Base-by-base conservation (phyloP, 23 tunicate species). In the Halocynthia aurantium region DNA sequence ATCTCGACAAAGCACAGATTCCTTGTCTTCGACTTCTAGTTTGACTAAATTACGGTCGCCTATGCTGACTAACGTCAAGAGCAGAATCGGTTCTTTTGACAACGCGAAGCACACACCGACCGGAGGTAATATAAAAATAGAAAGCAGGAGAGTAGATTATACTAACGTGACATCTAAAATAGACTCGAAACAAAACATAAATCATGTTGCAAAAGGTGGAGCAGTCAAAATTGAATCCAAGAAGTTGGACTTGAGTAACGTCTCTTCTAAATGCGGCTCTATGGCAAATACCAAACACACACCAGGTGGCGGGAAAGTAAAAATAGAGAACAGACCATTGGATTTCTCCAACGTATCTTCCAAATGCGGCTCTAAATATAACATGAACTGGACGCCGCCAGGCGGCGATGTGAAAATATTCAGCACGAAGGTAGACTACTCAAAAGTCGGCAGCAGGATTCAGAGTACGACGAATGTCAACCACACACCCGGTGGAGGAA, bases 401-500 rank as follows among this genome's bases (percentile, higher is more conserved):
- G 96, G 96, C 8, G 96, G 96, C 61, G 83, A 84, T 83, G 89
- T 84, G 60, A 84, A 84, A 56, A 78, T 84, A 11, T 78, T 78
- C 73, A 52, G 52, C 52, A 61, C 78, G 78, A 84, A 78, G 63
- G 72, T 58, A 53, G 62, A 70, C 10, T 77, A 60, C 54, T 53
- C 67, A 20, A 74, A 84, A 11, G 89, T 84, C 9, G 21, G 64
- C 31, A 77, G 92, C 18, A 93, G 78, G 83, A 55, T 86, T 49
- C 93, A 93, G 49, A 89, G 95, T 6, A 31, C 86, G 73, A 64
- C 80, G 68, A 93, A 93, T 73, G 72, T 83, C 72, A 86, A 73
- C 9, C 88, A 93, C 70, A 77, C 87, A 7, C 98, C 98, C n/a
- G 88, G 98, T 1, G 98, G 98, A 8, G 98, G 98, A 54, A 93